Conservation (phyloP, 2,113 vertebrate species). For the Megaceryle maxima region DNA sequence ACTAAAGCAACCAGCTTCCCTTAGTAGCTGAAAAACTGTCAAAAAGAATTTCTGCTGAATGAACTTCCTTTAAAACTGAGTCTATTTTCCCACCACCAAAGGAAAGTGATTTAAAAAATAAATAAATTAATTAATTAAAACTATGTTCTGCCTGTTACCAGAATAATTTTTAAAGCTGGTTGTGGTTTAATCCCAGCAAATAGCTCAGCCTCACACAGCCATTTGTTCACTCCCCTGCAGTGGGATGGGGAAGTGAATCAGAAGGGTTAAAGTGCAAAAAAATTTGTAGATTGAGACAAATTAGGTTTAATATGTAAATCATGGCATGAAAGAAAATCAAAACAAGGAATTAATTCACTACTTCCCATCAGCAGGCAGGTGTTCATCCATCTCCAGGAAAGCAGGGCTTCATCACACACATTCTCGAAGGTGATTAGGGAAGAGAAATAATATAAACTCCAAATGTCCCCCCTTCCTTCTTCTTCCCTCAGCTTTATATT, state of each 20-base stretch:
- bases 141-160: neutral
- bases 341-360: neutral
- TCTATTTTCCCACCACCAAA: neutral
- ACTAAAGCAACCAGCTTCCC: neutral
- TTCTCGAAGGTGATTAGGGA: fast-evolving
- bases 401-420: neutral
- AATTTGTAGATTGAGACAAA: neutral
- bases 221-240: neutral
- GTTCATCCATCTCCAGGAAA: neutral
- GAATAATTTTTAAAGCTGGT: neutral
- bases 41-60: neutral
- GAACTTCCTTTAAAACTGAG: neutral
- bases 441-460: neutral
- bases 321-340: neutral
- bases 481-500: too few relatives aligned
- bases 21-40: neutral
- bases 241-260: neutral
- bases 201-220: neutral
- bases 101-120: neutral
- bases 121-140: too few relatives aligned
- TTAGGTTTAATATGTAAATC: neutral
- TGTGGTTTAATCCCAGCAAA: neutral
- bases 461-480: too few relatives aligned
- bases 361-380: neutral
- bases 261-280: neutral